Percentiles rank a stretch among this genome's conserved stretches.
Conservation (phyloP, 2,888 invertebrate genomes). For the Glomeris marginata region DNA sequence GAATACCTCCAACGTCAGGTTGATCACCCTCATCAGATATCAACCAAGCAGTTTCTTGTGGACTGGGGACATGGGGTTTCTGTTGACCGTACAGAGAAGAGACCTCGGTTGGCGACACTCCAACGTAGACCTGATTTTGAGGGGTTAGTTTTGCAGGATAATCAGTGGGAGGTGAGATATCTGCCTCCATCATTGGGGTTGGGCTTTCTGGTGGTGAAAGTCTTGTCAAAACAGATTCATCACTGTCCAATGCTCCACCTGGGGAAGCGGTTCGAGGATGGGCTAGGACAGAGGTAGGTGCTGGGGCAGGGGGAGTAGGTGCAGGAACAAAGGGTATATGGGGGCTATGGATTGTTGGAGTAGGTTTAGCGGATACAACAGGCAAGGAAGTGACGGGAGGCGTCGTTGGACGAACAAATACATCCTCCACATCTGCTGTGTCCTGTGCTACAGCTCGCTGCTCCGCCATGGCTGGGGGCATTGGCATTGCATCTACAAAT, state of each 20-base stretch:
- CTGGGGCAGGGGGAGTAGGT: no score
- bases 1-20: no score
- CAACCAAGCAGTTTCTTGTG: no score
- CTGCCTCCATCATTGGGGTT: slow-evolving; percentile 16
- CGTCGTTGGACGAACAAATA: neutral
- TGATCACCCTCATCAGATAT: no score
- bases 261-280: no score
- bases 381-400: no score
- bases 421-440: slow-evolving; percentile 10
- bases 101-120: slow-evolving; percentile 25
- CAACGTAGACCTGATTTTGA: slow-evolving; percentile 23
- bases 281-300: no score
- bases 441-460: slow-evolving; percentile 12
- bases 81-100: no score
- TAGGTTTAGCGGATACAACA: no score
- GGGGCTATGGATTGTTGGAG: no score
- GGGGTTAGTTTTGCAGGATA: slow-evolving; percentile 17
- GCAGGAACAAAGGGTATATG: no score
- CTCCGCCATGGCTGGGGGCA: slow-evolving; percentile 7
- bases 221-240: slow-evolving; percentile 12
- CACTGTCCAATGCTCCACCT: neutral
- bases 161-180: slow-evolving; percentile 23
- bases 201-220: slow-evolving; percentile 14
- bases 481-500: slow-evolving; percentile 12
- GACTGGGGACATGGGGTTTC: no score